These are phyloP conservation scores for Coptotermes formosanus DNA, from an alignment of 1,140 invertebrate species.

Conservation along the genomic window DNA sequence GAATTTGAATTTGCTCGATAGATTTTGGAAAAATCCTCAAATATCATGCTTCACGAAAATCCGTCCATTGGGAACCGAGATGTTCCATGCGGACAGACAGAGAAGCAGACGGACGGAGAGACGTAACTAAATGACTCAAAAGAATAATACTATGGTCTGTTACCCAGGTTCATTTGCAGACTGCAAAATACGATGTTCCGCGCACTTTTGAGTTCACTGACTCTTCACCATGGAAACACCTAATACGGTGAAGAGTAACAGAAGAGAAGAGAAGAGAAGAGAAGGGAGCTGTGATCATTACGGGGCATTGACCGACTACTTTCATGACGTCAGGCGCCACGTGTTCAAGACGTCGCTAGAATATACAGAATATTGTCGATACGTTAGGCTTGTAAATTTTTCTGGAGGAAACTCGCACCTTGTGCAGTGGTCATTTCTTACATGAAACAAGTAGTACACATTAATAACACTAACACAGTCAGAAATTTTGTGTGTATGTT, in stretches of 20 bases:
- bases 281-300: not conserved
- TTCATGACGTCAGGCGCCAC: not conserved
- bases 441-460: too few relatives aligned
- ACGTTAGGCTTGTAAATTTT: not conserved
- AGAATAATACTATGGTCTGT: not conserved
- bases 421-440: too few relatives aligned
- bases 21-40: too few relatives aligned
- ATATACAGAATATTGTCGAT: not conserved
- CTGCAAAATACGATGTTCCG: not conserved
- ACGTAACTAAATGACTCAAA: too few relatives aligned
- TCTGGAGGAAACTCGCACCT: not conserved
- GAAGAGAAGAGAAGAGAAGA: not conserved
- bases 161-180: not conserved
- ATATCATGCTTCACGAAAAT: too few relatives aligned
- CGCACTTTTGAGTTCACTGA: not conserved
- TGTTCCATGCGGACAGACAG: too few relatives aligned
- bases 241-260: not conserved
- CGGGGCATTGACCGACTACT: not conserved
- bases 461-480: too few relatives aligned
- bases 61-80: too few relatives aligned
- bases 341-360: not conserved
- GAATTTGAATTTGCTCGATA: too few relatives aligned
- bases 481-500: too few relatives aligned
- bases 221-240: conserved; percentile 6
- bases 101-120: too few relatives aligned